Conservation (phyloP, 2,797 vertebrate genomes). For the Sciaenops ocellatus region DNA sequence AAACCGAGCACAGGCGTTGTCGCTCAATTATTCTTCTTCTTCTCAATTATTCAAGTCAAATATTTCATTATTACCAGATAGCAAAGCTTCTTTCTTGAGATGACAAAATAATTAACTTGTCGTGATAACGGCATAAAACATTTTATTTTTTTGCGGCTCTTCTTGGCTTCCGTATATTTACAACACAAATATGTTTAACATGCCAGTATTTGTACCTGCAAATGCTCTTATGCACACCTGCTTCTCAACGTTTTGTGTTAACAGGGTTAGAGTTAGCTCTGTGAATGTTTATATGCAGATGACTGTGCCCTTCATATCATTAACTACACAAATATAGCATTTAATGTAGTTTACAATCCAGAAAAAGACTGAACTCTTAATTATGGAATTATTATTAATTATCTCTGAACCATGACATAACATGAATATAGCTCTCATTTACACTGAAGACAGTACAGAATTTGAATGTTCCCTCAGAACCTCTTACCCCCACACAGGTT, state of each 20-base stretch:
- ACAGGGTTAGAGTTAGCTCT: neutral
- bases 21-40: too few relatives aligned
- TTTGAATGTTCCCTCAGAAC: neutral
- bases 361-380: neutral
- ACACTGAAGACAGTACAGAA: neutral
- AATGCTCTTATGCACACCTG: neutral
- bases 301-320: conserved; percentile 29
- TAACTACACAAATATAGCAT: neutral
- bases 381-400: too few relatives aligned
- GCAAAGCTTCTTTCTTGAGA: too few relatives aligned
- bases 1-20: neutral
- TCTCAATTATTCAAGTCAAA: too few relatives aligned
- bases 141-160: too few relatives aligned
- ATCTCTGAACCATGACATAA: too few relatives aligned
- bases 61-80: too few relatives aligned
- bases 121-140: too few relatives aligned
- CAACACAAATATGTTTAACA: neutral
- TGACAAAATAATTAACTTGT: too few relatives aligned
- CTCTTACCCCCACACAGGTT: neutral
- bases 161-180: too few relatives aligned
- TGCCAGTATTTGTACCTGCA: neutral
- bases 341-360: neutral
- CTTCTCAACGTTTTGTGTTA: neutral
- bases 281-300: conserved; percentile 32
- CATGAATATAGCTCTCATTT: neutral